Evolutionary conservation across 2,888 invertebrate species (phyloP).

Genomic region (Athrips mouffetella): DNA sequence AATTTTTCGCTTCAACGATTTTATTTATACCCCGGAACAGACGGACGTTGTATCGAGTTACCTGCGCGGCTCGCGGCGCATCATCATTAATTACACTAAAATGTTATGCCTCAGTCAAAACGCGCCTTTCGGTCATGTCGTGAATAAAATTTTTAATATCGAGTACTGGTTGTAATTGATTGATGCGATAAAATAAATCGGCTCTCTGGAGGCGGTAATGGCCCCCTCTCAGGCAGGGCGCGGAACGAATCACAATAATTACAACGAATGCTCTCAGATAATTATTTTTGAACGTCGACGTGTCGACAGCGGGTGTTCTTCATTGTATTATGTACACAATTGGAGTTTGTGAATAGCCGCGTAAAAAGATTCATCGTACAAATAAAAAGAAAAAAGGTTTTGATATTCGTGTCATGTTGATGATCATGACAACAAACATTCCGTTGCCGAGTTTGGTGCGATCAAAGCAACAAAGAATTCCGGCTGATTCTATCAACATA

Average conservation of each 20-base stretch:
- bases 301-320: constrained; percentile 21
- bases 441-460: too few relatives aligned
- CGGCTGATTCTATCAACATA: too few relatives aligned
- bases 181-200: constrained; percentile 64
- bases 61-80: constrained; percentile 47
- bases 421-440: too few relatives aligned
- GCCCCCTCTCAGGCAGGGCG: constrained; percentile 34
- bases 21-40: constrained; percentile 60
- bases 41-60: constrained; percentile 47
- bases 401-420: too few relatives aligned
- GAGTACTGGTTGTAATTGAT: constrained; percentile 60
- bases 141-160: constrained; percentile 62
- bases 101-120: constrained; percentile 53
- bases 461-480: too few relatives aligned
- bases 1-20: constrained; percentile 65
- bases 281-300: constrained; percentile 34
- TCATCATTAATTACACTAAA: constrained; percentile 62
- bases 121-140: constrained; percentile 41
- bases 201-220: constrained; percentile 37
- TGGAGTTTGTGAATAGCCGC: not conserved
- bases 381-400: too few relatives aligned
- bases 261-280: constrained; percentile 38
- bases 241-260: constrained; percentile 56
- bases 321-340: not conserved
- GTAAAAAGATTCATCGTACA: too few relatives aligned